Base-by-base conservation (phyloP, 2,797 vertebrate species). In the Hippopotamyrus pictus region DNA sequence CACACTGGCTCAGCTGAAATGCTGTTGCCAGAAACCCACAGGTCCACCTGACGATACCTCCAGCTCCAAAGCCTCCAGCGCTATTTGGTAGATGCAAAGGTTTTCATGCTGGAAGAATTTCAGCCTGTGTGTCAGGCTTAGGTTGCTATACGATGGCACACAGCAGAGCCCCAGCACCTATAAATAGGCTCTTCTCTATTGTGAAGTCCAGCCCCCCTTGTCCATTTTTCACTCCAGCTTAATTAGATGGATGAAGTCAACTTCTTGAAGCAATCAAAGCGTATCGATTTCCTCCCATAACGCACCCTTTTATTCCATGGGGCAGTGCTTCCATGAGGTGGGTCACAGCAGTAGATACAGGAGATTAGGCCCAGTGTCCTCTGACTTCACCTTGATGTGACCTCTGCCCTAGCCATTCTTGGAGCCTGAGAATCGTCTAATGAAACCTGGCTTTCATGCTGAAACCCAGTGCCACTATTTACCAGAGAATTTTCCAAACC, bases 181-280 rank as follows among this genome's bases (percentile, higher is more conserved):
- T 92, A 93, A 92, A 90, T 91, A 90, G 82, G 22, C 89, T 88
- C 87, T 89, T 76, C 90, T 89, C 89, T 86, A 86, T 54, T 89
- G 89, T 91, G 54, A 69, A 22, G 37, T 51, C 87, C 48, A 19
- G 37, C 90, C 25, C 44, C 37, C 54, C 79, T 88, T 69, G 90
- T 83, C 88, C 91, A 90, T 89, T 89, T 90, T 89, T 73, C 89
- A 89, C 88, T 90, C 69, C 0, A 8, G 88, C 90, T 91, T 91
- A 89, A 93, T 92, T 92, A 89, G 89, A 92, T 89, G 90, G 91
- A 92, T 91, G 89, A 90, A 92, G 89, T 59, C 89, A 93, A 93
- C 93, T 93, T 93, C 92, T 92, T 65, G 90, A 90, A 62, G 90
- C 90, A 90, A 93, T 94, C 93, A 89, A 93, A 92, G 89, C 6